These are phyloP conservation scores for Leuctra nigra DNA, from an alignment of 2,888 invertebrate species.

Conservation along the genomic window DNA sequence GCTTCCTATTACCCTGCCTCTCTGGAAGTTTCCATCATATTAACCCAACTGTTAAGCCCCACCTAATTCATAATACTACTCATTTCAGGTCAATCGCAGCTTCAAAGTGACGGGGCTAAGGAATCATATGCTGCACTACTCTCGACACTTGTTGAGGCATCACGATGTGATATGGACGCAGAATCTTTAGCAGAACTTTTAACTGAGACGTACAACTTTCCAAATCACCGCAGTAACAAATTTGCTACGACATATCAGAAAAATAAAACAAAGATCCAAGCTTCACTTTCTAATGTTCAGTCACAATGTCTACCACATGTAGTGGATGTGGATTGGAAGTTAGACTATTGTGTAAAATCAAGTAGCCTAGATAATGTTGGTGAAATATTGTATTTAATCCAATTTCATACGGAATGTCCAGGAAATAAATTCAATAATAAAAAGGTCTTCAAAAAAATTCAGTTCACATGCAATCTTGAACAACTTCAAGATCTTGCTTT, in stretches of 20 bases:
- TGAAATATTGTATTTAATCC: slow-evolving; percentile 22
- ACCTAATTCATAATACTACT: too few relatives aligned
- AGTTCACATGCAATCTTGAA: slow-evolving; percentile 27
- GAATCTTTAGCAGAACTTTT: slow-evolving; percentile 33
- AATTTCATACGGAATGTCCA: slow-evolving; percentile 23
- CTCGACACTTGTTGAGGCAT: slow-evolving; percentile 36
- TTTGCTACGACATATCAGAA: slow-evolving; percentile 34
- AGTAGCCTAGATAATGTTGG: slow-evolving; percentile 22
- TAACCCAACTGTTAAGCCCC: too few relatives aligned
- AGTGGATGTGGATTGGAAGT: slow-evolving; percentile 39
- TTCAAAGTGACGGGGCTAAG: slow-evolving; percentile 34
- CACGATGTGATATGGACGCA: slow-evolving; percentile 34
- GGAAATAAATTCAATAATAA: slow-evolving; percentile 1
- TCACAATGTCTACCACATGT: slow-evolving; percentile 36
- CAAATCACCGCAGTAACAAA: slow-evolving; percentile 33
- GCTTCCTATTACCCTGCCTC: too few relatives aligned
- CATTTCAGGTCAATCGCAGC: slow-evolving; percentile 32
- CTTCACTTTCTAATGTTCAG: slow-evolving; percentile 35
- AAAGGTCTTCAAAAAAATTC: slow-evolving; percentile 19
- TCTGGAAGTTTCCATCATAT: too few relatives aligned
- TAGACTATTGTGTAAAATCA: slow-evolving; percentile 41
- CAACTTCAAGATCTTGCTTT: slow-evolving; percentile 37
- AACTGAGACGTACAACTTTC: slow-evolving; percentile 31
- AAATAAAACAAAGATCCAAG: slow-evolving; percentile 34
- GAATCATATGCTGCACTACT: slow-evolving; percentile 35